Evolutionary conservation across 2,888 invertebrate genomes (phyloP), one percentile per base, ranked within the genome.

Genomic region (Mellilla xanthometata): DNA sequence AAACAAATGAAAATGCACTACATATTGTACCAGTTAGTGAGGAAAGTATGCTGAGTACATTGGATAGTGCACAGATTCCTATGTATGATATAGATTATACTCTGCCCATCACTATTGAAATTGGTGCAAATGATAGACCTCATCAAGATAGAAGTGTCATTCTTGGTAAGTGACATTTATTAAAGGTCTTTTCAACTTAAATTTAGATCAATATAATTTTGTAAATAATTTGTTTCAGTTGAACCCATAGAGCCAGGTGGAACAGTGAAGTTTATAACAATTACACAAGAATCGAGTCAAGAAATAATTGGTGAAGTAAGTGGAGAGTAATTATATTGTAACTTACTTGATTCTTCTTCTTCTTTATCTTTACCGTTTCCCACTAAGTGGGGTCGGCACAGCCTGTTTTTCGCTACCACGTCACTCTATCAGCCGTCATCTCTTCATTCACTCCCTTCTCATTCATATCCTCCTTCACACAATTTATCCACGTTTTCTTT

Each of bases 231-330:
- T 33, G 38, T 78, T 76, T 32, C 67, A 89, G 88, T 80, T 50
- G 81, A 82, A 49, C 83, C 87, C 48, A 71, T 86, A 9, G 88
- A 88, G 48, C 78, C 80, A 53, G 81, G 75, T 11, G 67, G 71
- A n/a, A 54, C 71, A 10, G 72, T 81, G 2, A 88, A 88, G 47
- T 87, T 87, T 55, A 67, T 82, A 1, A 83, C 85, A 33, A 74
- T 87, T 22, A 79, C 78, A 55, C 77, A 78, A 56, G 86, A 85
- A 28, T 81, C 40, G 1, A 40, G 46, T 23, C 35, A 82, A 59
- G 80, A 84, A 64, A 78, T 86, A 44, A 68, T 87, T 31, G 76
- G 83, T 56, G 85, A 89, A 66, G 88, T 87, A 64, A 77, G 84
- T 76, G n/a, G n/a, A n/a, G n/a, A n/a, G n/a, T n/a, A n/a, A n/a